phyloP scores from a whole-genome alignment of 2,797 vertebrate species.

The Acrocephalus scirpaceus region DNA sequence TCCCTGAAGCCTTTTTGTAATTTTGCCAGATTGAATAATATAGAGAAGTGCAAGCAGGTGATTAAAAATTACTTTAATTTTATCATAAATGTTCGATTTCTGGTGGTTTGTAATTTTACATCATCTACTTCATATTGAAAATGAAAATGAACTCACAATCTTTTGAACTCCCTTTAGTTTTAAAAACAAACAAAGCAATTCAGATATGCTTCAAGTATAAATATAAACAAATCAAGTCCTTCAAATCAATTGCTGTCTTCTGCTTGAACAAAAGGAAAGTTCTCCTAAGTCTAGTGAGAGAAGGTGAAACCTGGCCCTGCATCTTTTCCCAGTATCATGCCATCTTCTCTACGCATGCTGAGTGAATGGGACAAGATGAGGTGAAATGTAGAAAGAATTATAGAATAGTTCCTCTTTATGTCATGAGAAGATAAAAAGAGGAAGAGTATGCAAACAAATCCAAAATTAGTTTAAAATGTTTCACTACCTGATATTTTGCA shows the following conservation, averaged over 20 bases:
- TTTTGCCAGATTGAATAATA: background rate
- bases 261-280: background rate
- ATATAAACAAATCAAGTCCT: background rate
- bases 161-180: background rate
- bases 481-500: background rate
- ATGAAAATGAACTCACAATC: background rate
- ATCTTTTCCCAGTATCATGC: background rate
- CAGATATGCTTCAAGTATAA: background rate
- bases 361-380: background rate
- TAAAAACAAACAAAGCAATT: background rate
- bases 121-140: background rate
- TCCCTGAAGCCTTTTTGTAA: background rate
- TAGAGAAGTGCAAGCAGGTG: background rate
- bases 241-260: background rate
- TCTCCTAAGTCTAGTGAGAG: background rate
- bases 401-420: background rate
- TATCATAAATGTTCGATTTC: background rate
- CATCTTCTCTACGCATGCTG: background rate
- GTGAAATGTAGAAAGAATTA: background rate
- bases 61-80: background rate
- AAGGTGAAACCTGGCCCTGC: background rate
- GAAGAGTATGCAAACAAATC: background rate
- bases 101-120: background rate
- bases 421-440: background rate
- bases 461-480: background rate